Base-by-base conservation (phyloP, 2,888 invertebrate species). In the Caenorhabditis sp. region DNA sequence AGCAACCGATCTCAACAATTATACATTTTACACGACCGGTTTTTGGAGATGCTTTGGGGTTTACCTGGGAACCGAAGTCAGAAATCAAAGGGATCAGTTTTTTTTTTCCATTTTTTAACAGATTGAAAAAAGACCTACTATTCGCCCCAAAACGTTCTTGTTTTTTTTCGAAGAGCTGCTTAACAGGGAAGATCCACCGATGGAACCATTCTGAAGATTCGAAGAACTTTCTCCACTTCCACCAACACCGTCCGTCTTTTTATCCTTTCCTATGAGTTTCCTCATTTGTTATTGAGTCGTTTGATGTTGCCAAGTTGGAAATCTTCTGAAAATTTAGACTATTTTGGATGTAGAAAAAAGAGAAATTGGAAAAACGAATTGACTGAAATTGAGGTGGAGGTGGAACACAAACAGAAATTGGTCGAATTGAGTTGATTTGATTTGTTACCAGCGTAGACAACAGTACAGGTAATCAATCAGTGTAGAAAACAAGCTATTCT, bases 261-360 rank as follows among this genome's bases (percentile, higher is more conserved):
- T 70, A 16, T 79, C 79, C 54, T 56, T 63, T 63, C 79, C 64
- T 64, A 72, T 72, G 35, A 79, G 47, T 24, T 79, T 79, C 24
- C 72, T 79, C 79, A 72, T 77, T 26, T 47, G 41, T 69, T 6
- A 8, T 72, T n/a, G 22, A 31, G 47, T 47, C 58, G 56, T 35
- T 35, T 28, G 19, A 35, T 63, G 10, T 24, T 38, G 24, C 73
- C 73, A 49, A 61, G 22, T 35, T 47, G 47, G 16, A 19, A 44
- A 44, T 12, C 14, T 22, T 35, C 51, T 54, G 35, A 54, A 68
- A 51, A 51, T n/a, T 19, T 14, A 41, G 7, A 61, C 12, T 10
- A 24, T 38, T 24, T 0, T 19, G 44, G 44, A 19, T 38, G 8
- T 0, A 28, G n/a, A 51, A 31, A 24, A 61, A 54, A 47, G n/a